Percentiles rank a stretch among this genome's conserved stretches.
These are phyloP conservation scores for Channa maculata DNA, from an alignment of 2,113 vertebrate genomes.

Conservation along the genomic window DNA sequence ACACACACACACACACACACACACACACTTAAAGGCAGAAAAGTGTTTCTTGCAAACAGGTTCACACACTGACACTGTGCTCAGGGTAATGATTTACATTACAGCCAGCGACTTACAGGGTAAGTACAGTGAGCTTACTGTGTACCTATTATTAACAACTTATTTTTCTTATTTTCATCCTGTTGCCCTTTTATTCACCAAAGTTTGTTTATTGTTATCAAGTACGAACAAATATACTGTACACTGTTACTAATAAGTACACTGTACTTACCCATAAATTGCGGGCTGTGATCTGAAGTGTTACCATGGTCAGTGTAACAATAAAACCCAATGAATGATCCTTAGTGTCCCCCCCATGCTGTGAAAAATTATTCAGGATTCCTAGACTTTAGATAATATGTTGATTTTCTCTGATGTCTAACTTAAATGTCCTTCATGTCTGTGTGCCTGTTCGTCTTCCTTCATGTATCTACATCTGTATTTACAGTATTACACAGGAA, in stretches of 20 bases:
- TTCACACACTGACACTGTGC: too few relatives aligned
- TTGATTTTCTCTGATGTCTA: constrained; percentile 42
- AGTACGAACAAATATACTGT: too few relatives aligned
- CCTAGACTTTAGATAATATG: constrained; percentile 22
- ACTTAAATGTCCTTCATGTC: not conserved
- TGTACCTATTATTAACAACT: too few relatives aligned
- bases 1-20: constrained; percentile 15
- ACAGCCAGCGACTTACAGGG: too few relatives aligned
- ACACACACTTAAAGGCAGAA: constrained; percentile 1
- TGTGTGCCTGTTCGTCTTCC: not conserved
- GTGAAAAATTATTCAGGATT: constrained; percentile 54
- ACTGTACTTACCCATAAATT: not conserved
- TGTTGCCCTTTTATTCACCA: too few relatives aligned
- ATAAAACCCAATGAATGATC: constrained; percentile 38
- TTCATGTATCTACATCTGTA: not conserved
- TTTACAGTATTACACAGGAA: not conserved
- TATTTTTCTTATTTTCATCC: too few relatives aligned
- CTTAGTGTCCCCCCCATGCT: constrained; percentile 20
- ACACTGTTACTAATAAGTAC: too few relatives aligned
- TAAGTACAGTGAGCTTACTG: too few relatives aligned
- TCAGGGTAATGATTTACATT: too few relatives aligned
- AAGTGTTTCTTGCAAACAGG: too few relatives aligned
- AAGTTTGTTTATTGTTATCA: too few relatives aligned
- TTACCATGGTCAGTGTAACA: constrained; percentile 4
- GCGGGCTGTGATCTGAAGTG: too few relatives aligned